A percentile compares a stretch with the other conserved stretches of the same genome.
These are phyloP conservation scores for Noctilio leporinus DNA, from an alignment of 2,113 vertebrate species.

Conservation along the genomic window DNA sequence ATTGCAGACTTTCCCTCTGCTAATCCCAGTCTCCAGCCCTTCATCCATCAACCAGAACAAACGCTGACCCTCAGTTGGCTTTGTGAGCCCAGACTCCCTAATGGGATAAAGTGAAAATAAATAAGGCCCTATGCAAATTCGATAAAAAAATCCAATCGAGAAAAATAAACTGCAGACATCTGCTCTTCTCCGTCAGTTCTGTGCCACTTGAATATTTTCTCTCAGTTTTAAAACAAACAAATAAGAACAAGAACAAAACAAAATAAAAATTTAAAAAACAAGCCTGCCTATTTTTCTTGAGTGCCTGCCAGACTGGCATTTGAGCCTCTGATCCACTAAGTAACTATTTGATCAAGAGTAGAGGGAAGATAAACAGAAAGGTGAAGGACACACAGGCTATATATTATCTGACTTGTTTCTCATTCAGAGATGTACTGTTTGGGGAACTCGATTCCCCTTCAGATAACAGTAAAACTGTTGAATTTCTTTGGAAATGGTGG, in stretches of 20 bases:
- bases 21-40: neutral
- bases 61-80: neutral
- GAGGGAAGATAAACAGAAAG: slow-evolving; percentile 53
- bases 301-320: slow-evolving; percentile 51
- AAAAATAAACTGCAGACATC: slow-evolving; percentile 75
- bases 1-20: slow-evolving; percentile 10
- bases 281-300: slow-evolving; percentile 52
- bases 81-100: slow-evolving; percentile 59
- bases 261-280: neutral
- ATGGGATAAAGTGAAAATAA: slow-evolving; percentile 68
- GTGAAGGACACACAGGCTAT: slow-evolving; percentile 57
- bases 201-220: slow-evolving; percentile 61
- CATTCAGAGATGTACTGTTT: slow-evolving; percentile 61
- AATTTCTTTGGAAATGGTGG: slow-evolving; percentile 32
- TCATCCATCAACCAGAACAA: slow-evolving; percentile 23
- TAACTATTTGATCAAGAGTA: slow-evolving; percentile 51
- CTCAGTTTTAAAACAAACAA: slow-evolving; percentile 63
- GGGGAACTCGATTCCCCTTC: slow-evolving; percentile 54
- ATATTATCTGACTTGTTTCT: slow-evolving; percentile 52
- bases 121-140: slow-evolving; percentile 71
- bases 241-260: slow-evolving; percentile 59
- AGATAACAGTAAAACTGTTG: slow-evolving; percentile 56
- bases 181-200: slow-evolving; percentile 62
- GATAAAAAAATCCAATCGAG: slow-evolving; percentile 73
- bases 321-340: slow-evolving; percentile 57